Evolutionary conservation across 1,140 invertebrate genomes (phyloP).

Genomic region (Zelostemma sp.): DNA sequence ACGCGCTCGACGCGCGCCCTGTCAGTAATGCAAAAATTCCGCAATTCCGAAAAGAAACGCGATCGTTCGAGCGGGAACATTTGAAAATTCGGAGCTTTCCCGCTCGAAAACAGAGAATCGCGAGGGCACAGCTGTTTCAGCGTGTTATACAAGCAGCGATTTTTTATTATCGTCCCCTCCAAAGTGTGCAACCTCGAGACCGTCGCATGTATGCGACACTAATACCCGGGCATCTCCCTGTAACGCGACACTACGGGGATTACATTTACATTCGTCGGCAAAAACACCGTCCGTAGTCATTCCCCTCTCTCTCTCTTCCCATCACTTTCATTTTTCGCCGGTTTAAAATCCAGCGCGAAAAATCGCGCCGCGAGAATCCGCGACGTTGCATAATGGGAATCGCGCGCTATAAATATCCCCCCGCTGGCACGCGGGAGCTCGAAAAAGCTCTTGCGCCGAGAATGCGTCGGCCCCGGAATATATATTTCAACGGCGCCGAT

Average conservation of each 20-base stretch:
- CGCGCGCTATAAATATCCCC: slow-evolving; percentile 9
- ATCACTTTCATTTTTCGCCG: neutral
- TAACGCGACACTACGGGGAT: slow-evolving; percentile 1
- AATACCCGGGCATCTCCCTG: neutral
- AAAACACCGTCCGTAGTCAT: neutral
- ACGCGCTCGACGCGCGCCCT: slow-evolving; percentile 2
- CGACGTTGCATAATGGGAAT: slow-evolving; percentile 7
- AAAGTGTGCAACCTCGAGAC: neutral
- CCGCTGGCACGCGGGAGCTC: slow-evolving; percentile 4
- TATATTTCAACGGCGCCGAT: no score
- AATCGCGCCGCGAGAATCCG: neutral
- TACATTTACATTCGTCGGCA: neutral
- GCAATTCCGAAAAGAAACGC: neutral
- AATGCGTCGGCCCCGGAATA: neutral
- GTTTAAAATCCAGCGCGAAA: neutral
- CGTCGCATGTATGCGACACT: neutral
- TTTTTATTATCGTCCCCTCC: slow-evolving; percentile 8
- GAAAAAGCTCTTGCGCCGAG: no score
- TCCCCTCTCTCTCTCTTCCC: neutral
- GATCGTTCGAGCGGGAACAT: neutral
- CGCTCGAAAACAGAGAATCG: neutral
- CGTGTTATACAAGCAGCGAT: slow-evolving; percentile 8
- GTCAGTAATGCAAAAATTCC: neutral
- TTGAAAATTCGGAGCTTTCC: neutral
- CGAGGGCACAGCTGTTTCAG: slow-evolving; percentile 8